These are phyloP conservation scores for Oscheius sp. DNA, from an alignment of 2,888 invertebrate genomes.

Conservation along the genomic window DNA sequence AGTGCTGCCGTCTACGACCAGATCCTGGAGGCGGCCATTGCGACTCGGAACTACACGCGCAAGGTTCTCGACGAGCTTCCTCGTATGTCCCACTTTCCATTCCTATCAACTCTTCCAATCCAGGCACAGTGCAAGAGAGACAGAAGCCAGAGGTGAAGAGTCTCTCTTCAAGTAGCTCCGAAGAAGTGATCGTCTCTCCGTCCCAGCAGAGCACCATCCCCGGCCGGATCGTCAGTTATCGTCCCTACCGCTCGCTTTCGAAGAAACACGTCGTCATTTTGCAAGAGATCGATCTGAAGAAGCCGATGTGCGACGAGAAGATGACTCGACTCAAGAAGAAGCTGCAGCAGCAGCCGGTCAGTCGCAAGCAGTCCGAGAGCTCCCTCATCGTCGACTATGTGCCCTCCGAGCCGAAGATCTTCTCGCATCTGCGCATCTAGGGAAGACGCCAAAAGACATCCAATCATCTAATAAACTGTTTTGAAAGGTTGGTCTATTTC, in stretches of 20 bases:
- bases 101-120: not conserved
- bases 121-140: not conserved
- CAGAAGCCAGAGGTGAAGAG: not conserved
- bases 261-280: slow-evolving; percentile 22
- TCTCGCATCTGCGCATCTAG: slow-evolving; percentile 1
- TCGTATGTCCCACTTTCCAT: not conserved
- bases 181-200: not conserved
- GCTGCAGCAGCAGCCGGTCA: not conserved
- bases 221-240: not conserved
- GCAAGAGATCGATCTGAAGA: slow-evolving; percentile 9
- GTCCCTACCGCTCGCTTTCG: slow-evolving; percentile 5
- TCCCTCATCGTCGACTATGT: slow-evolving; percentile 4
- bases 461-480: too few species aligned
- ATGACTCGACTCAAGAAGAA: not conserved
- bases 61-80: not conserved
- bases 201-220: not conserved
- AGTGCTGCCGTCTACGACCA: slow-evolving; percentile 2
- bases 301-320: slow-evolving; percentile 28
- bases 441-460: too few species aligned
- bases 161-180: not conserved
- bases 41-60: not conserved
- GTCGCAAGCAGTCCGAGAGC: not conserved
- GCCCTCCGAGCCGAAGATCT: not conserved
- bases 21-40: slow-evolving; percentile 1
- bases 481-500: too few species aligned